Conservation (phyloP, 1,140 invertebrate genomes). For the Pseudomyrmex flavicornis region DNA sequence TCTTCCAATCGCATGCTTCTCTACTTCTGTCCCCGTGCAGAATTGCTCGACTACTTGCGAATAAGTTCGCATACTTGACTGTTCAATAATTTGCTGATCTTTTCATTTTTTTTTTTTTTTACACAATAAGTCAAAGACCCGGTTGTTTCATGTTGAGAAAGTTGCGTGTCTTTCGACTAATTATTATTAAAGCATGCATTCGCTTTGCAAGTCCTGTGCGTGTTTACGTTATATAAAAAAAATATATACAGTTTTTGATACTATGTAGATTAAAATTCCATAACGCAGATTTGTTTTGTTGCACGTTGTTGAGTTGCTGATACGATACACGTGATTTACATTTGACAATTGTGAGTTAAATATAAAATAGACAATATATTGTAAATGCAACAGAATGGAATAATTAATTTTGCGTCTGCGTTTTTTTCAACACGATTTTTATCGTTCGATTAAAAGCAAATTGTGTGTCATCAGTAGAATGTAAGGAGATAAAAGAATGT, state of each 20-base stretch:
- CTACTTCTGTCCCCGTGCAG: slow-evolving; percentile 6
- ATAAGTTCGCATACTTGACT: neutral
- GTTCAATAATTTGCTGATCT: slow-evolving; percentile 10
- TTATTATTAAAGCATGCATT: neutral
- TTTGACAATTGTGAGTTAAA: neutral
- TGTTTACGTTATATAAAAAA: slow-evolving; percentile 25
- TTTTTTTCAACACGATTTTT: neutral
- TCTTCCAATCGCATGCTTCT: slow-evolving; percentile 8
- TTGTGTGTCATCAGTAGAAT: slow-evolving; percentile 6
- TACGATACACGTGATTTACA: neutral
- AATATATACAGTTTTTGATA: too few relatives aligned
- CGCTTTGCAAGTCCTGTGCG: slow-evolving; percentile 4
- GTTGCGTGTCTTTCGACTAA: slow-evolving; percentile 15
- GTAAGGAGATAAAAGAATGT: slow-evolving; percentile 21
- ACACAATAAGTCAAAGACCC: slow-evolving; percentile 27
- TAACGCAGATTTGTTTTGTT: neutral
- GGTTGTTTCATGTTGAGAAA: slow-evolving; percentile 29
- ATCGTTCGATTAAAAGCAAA: neutral
- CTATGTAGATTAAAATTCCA: slow-evolving; percentile 29
- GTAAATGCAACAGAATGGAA: neutral
- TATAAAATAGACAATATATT: neutral
- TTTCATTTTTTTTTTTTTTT: neutral
- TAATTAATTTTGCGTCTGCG: neutral
- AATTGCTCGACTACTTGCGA: neutral
- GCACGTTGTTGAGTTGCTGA: neutral